These are phyloP conservation scores for Neolamprologus ventralis DNA, from an alignment of 2,113 vertebrate genomes.

Conservation along the genomic window DNA sequence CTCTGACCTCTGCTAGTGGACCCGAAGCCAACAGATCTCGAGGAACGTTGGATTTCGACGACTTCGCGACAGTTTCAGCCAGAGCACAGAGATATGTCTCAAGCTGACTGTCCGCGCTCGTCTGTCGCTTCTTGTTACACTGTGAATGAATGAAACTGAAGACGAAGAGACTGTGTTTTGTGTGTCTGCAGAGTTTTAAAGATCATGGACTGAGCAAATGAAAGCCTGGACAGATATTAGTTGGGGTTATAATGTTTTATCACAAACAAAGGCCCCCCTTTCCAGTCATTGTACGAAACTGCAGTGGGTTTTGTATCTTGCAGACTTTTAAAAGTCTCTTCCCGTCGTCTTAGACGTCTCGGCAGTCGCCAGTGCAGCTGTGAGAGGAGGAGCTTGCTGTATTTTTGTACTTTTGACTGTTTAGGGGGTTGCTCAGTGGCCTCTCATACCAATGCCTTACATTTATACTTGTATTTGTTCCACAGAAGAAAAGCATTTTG, in stretches of 20 bases:
- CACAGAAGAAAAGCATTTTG: background rate
- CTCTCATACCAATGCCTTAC: slow-evolving; percentile 65
- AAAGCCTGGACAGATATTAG: background rate
- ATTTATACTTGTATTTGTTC: slow-evolving; percentile 50
- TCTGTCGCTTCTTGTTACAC: slow-evolving; percentile 29
- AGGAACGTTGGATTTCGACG: slow-evolving; percentile 4
- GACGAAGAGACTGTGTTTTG: background rate
- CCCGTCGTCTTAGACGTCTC: background rate
- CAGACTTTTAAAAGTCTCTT: slow-evolving; percentile 2
- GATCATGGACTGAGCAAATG: background rate
- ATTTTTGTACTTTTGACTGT: slow-evolving; percentile 12
- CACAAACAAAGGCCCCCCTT: background rate
- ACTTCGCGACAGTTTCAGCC: background rate
- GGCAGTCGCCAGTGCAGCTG: slow-evolving; percentile 16
- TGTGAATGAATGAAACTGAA: slow-evolving; percentile 55
- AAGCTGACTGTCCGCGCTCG: background rate
- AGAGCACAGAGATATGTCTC: background rate
- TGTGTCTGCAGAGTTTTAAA: slow-evolving; percentile 12
- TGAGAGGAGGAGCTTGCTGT: slow-evolving; percentile 5
- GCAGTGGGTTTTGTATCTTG: slow-evolving; percentile 6
- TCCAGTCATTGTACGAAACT: background rate
- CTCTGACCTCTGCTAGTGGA: slow-evolving; percentile 90
- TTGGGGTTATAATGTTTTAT: background rate
- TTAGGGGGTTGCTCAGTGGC: background rate
- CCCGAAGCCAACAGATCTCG: background rate